Percentiles rank a stretch among this genome's conserved stretches.
Evolutionary conservation across 2,797 vertebrate species (phyloP).

Genomic region (Neostethus bicornis): DNA sequence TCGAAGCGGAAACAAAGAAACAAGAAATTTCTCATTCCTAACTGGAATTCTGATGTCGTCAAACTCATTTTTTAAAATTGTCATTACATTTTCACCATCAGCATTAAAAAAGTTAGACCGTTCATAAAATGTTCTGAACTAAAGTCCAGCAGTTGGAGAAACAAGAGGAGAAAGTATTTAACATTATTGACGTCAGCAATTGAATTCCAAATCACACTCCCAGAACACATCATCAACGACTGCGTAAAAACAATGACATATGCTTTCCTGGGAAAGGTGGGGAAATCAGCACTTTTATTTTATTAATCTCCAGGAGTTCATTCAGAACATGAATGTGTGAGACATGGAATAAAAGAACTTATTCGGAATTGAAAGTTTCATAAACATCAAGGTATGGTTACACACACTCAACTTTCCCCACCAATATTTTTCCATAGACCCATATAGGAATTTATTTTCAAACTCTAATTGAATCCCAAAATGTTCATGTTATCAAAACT

Average conservation of each 20-base stretch:
- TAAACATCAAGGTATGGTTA: constrained; percentile 64
- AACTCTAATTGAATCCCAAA: constrained; percentile 53
- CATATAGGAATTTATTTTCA: constrained; percentile 58
- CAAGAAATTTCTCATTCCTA: constrained; percentile 29
- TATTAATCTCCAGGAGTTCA: constrained; percentile 50
- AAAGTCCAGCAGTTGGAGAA: constrained; percentile 66
- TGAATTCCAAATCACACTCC: constrained; percentile 33
- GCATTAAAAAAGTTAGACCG: constrained; percentile 23
- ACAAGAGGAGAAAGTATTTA: constrained; percentile 48
- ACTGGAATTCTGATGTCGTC: constrained; percentile 44
- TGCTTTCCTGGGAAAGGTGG: constrained; percentile 20
- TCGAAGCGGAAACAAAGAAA: constrained; percentile 9
- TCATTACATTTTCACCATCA: constrained; percentile 24
- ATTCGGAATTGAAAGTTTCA: constrained; percentile 75
- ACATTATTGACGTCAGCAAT: constrained; percentile 33
- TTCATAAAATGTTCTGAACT: constrained; percentile 37
- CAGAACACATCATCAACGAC: constrained; percentile 10
- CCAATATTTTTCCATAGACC: constrained; percentile 43
- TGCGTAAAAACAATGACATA: constrained; percentile 43
- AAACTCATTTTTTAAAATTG: constrained; percentile 7
- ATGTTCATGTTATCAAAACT: constrained; percentile 63
- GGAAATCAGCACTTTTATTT: constrained; percentile 32
- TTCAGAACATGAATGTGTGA: constrained; percentile 56
- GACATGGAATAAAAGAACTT: constrained; percentile 55
- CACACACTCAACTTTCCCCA: constrained; percentile 66